Evolutionary conservation across 2,797 vertebrate genomes (phyloP), one percentile per base, ranked within the genome.

Genomic region (Xenentodon cancila): DNA sequence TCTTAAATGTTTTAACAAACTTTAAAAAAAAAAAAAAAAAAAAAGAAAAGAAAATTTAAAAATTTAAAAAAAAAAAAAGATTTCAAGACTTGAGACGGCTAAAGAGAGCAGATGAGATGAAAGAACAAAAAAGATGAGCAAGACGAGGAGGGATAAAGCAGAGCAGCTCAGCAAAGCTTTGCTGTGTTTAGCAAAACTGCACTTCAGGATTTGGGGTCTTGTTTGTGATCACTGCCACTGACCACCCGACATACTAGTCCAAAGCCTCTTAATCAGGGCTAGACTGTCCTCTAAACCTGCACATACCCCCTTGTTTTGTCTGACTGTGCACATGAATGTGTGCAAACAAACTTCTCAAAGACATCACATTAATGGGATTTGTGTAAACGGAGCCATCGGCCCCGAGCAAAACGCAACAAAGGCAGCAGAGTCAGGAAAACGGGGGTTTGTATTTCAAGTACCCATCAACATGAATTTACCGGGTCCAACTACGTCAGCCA

Each of bases 251-350:
- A 76, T 65, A 75, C 51, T 59, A 17, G n/a, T 70, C 74, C 73
- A 88, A 90, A 89, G 80, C 85, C 82, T 84, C 80, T 85, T 90
- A 89, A 89, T 89, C 79, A 60, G 74, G 74, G 61, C 56, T 66
- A 74, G 84, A 75, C 75, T 3, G 3, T 37, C 78, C 70, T 51
- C 66, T 73, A 82, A 86, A 80, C 71, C 81, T 64, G 82, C 42
- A 66, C 64, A 75, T 72, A 57, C 40, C 34, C 46, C 22, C 18
- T 72, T 74, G 72, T 85, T 79, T 79, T 68, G 71, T 73, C 64
- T 75, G 64, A 0, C 18, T 58, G 64, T 43, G 64, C 58, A 64
- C 53, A 57, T 22, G 57, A 64, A 61, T 73, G 63, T 62, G 73
- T 52, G 11, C 15, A 59, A 59, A 73, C 73, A 71, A 71, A 69